These are phyloP conservation scores for Callorhinus ursinus DNA, from an alignment of 2,113 vertebrate species.

Conservation along the genomic window DNA sequence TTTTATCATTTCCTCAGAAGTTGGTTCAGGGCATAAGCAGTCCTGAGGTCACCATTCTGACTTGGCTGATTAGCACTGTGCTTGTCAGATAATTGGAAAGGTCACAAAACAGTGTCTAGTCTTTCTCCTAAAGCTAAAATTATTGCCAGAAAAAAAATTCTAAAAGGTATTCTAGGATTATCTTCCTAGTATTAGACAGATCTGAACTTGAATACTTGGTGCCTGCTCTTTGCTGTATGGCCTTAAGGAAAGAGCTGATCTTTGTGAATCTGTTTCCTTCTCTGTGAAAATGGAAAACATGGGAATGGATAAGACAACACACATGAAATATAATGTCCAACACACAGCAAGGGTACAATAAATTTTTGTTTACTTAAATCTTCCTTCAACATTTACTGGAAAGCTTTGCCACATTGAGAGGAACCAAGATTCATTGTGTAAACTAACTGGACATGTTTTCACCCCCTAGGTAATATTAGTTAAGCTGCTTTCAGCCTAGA, in stretches of 20 bases:
- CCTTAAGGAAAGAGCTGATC: neutral
- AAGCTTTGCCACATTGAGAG: neutral
- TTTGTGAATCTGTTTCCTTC: neutral
- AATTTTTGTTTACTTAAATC: neutral
- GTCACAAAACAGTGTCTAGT: constrained; percentile 52
- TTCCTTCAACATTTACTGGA: neutral
- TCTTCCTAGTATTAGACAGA: neutral
- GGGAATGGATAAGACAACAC: neutral
- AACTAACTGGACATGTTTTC: neutral
- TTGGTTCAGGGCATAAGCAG: constrained; percentile 80
- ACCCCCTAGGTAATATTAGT: neutral
- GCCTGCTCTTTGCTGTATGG: neutral
- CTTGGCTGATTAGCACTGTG: constrained; percentile 59
- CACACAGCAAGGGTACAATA: accelerated
- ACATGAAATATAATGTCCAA: neutral
- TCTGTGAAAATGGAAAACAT: neutral
- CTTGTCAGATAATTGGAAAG: constrained; percentile 71
- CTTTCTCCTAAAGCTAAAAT: constrained; percentile 63
- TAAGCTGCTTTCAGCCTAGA: neutral
- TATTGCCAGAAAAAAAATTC: constrained; percentile 40
- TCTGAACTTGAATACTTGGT: neutral
- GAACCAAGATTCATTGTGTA: neutral
- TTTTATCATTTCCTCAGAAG: constrained; percentile 84
- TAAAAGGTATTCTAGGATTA: neutral
- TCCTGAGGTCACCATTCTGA: constrained; percentile 83